Evolutionary conservation across 2,797 vertebrate species (phyloP).

Genomic region (Myotis pilosus): DNA sequence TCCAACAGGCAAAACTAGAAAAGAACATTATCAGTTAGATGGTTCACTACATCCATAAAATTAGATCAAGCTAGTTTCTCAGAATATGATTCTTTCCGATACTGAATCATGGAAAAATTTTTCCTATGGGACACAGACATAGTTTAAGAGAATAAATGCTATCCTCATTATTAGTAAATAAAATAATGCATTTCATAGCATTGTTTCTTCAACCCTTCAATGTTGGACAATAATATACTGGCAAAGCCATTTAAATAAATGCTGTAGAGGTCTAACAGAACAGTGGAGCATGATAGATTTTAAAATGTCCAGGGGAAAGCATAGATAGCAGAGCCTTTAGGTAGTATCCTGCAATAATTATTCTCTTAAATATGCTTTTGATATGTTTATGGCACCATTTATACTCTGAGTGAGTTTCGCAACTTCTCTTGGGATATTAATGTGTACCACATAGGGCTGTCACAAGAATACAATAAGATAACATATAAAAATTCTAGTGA

Average conservation of each 20-base stretch:
- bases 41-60: background rate
- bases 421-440: constrained; percentile 15
- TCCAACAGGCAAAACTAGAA: background rate
- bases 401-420: background rate
- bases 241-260: background rate
- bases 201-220: background rate
- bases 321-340: background rate
- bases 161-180: background rate
- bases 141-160: background rate
- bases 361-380: background rate
- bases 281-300: background rate
- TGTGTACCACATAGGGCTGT: background rate
- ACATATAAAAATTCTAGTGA: background rate
- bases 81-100: background rate
- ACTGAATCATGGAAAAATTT: background rate
- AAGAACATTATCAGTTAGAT: background rate
- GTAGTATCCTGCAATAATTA: background rate
- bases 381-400: background rate
- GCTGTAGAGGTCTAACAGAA: background rate
- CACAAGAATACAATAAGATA: constrained; percentile 5
- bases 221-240: background rate
- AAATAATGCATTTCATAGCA: background rate
- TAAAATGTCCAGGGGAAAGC: background rate
- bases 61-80: background rate
- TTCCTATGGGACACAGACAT: background rate